Conservation (phyloP, 2,797 vertebrate species). For the Labeo calbasu region DNA sequence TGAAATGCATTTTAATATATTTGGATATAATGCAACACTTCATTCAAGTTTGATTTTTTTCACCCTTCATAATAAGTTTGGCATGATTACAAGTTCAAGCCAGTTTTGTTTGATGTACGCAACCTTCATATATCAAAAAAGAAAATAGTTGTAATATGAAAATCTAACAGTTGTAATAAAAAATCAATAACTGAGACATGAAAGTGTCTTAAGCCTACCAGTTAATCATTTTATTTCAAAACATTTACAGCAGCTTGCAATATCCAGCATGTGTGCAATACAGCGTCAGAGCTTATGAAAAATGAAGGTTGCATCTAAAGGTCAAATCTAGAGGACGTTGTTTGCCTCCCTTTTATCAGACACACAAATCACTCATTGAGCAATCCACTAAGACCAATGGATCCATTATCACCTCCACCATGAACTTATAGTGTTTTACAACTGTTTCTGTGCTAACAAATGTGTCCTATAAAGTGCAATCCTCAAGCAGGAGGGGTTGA, state of each 20-base stretch:
- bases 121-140: background rate
- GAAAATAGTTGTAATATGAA: background rate
- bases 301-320: slow-evolving; percentile 27
- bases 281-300: background rate
- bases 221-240: background rate
- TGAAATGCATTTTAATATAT: background rate
- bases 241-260: no score
- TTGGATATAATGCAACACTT: background rate
- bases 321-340: slow-evolving; percentile 10
- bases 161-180: background rate
- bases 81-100: background rate
- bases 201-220: background rate
- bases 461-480: background rate
- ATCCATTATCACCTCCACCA: slow-evolving; percentile 4
- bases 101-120: background rate
- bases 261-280: background rate
- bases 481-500: slow-evolving; percentile 26
- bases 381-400: background rate
- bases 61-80: background rate
- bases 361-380: background rate
- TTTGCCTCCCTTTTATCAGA: slow-evolving; percentile 11
- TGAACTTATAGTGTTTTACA: slow-evolving; percentile 26
- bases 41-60: background rate
- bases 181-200: background rate
- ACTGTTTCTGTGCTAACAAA: background rate